Conservation (phyloP, 2,113 vertebrate genomes). For the Dasypus novemcinctus region DNA sequence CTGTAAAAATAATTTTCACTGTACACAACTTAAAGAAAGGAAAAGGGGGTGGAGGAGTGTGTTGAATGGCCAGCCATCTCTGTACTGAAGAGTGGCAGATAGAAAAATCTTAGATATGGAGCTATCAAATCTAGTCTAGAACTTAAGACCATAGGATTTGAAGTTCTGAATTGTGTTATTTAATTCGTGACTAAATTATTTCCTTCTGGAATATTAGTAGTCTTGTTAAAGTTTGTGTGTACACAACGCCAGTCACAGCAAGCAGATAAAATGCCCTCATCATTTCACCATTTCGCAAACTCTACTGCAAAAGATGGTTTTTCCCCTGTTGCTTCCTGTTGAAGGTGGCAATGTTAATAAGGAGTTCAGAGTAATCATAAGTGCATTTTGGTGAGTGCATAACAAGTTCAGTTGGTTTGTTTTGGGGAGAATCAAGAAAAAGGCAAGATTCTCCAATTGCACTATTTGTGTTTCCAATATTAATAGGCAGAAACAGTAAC, state of each 20-base stretch:
- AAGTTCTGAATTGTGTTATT: slow-evolving; percentile 83
- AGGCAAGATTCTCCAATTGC: slow-evolving; percentile 86
- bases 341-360: slow-evolving; percentile 85
- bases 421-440: slow-evolving; percentile 80
- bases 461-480: slow-evolving; percentile 83
- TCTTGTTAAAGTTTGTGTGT: slow-evolving; percentile 85
- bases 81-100: slow-evolving; percentile 81
- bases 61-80: slow-evolving; percentile 80
- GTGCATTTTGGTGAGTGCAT: slow-evolving; percentile 90
- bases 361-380: slow-evolving; percentile 88
- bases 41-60: slow-evolving; percentile 70
- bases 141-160: slow-evolving; percentile 61
- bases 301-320: slow-evolving; percentile 60
- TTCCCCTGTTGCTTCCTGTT: slow-evolving; percentile 84
- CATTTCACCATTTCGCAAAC: slow-evolving; percentile 82
- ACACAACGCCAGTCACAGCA: slow-evolving; percentile 86
- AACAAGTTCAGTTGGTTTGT: slow-evolving; percentile 75
- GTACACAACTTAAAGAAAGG: slow-evolving; percentile 85
- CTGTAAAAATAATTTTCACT: slow-evolving; percentile 89
- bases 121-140: slow-evolving; percentile 59
- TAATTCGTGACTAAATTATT: slow-evolving; percentile 82
- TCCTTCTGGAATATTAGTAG: slow-evolving; percentile 76
- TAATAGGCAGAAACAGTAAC: slow-evolving; percentile 83
- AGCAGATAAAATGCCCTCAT: slow-evolving; percentile 83
- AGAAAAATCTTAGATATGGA: slow-evolving; percentile 73